A percentile compares a stretch with the other conserved stretches of the same genome.
phyloP scores from a whole-genome alignment of 2,113 vertebrate genomes.

The Prunella fulvescens region DNA sequence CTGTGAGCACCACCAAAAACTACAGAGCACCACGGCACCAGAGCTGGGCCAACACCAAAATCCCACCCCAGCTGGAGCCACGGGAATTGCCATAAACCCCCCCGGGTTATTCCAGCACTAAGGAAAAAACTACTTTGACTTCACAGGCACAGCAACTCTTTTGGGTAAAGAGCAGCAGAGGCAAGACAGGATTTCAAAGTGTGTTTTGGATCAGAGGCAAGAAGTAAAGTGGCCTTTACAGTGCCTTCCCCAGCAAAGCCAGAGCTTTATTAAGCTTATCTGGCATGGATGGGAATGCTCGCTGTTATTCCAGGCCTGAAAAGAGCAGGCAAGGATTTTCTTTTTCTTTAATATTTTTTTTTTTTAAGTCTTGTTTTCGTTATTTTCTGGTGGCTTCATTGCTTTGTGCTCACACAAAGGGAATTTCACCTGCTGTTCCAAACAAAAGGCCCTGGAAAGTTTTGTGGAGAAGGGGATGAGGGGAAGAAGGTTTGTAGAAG shows the following conservation, averaged over 20 bases:
- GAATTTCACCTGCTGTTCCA: slow-evolving; percentile 45
- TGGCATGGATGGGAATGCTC: fast-evolving
- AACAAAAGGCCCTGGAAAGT: slow-evolving; percentile 46
- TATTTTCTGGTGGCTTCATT: background rate
- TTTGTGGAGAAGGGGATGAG: background rate
- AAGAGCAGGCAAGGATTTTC: background rate
- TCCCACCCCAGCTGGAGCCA: background rate
- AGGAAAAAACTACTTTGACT: background rate
- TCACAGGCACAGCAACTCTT: background rate
- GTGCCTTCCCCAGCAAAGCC: background rate
- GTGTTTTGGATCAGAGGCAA: background rate
- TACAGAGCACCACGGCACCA: fast-evolving
- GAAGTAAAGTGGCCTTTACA: slow-evolving; percentile 12
- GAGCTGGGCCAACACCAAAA: fast-evolving
- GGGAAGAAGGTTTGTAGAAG: background rate
- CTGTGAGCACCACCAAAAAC: background rate
- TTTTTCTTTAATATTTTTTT: background rate
- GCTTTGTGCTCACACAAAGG: slow-evolving; percentile 12
- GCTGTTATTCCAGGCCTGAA: background rate
- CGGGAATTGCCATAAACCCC: fast-evolving
- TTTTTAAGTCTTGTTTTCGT: background rate
- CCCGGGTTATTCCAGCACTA: background rate
- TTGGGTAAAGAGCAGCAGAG: background rate
- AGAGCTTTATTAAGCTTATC: background rate
- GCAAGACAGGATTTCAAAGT: background rate